phyloP scores from a whole-genome alignment of 2,888 invertebrate species.

The Cephus pulcher region DNA sequence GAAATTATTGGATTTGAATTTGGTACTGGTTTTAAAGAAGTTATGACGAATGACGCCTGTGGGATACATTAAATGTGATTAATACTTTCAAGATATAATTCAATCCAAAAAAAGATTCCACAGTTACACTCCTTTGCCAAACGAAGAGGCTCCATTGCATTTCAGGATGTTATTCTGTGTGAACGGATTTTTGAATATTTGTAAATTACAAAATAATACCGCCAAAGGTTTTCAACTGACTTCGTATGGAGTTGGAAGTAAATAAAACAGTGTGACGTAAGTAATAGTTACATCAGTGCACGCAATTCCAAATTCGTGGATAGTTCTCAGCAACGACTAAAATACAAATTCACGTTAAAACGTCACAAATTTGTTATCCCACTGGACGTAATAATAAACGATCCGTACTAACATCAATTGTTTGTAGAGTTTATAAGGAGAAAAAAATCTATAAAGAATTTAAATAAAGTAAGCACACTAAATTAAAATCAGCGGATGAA shows the following conservation, averaged over 20 bases:
- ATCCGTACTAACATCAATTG: not conserved
- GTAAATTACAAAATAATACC: not conserved
- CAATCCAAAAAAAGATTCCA: not conserved
- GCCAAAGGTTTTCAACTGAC: not conserved
- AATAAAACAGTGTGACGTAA: not conserved
- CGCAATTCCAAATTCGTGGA: not conserved
- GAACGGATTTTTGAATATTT: not conserved
- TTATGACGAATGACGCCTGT: not conserved
- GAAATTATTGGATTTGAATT: not conserved
- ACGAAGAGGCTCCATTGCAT: not conserved
- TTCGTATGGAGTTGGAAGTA: not conserved
- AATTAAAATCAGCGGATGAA: not conserved
- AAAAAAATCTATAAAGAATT: not conserved
- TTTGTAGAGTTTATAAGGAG: not conserved
- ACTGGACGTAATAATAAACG: not conserved
- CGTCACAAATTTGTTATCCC: not conserved
- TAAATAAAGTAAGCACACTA: not conserved
- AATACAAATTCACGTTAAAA: not conserved
- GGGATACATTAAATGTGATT: not conserved
- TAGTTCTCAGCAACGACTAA: not conserved
- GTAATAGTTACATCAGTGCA: not conserved
- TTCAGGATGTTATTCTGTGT: not conserved
- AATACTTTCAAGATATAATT: not conserved
- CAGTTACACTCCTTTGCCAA: no score
- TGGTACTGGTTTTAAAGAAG: not conserved